A percentile compares a stretch with the other conserved stretches of the same genome.
Evolutionary conservation across 2,113 vertebrate genomes (phyloP).

Genomic region (Gasterosteus nipponicus): DNA sequence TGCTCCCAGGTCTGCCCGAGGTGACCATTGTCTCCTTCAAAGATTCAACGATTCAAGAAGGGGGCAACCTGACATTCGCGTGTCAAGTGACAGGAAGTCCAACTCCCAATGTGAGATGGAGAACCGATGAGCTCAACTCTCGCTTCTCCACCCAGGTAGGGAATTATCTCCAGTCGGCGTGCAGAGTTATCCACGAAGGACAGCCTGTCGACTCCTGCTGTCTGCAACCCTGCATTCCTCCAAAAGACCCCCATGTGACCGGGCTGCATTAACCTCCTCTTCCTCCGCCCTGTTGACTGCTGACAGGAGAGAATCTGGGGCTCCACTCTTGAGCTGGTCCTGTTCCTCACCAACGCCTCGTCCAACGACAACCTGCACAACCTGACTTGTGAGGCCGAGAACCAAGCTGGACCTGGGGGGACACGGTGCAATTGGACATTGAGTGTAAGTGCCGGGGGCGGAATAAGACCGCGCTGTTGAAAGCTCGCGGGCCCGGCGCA

Average conservation of each 20-base stretch:
- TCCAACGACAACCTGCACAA: constrained; percentile 82
- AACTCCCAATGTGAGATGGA: constrained; percentile 74
- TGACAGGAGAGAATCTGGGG: constrained; percentile 67
- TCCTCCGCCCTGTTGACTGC: neutral
- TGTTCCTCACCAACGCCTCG: constrained; percentile 76
- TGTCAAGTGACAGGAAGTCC: constrained; percentile 81
- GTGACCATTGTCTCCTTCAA: constrained; percentile 66
- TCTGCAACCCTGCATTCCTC: neutral
- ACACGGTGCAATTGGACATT: constrained; percentile 81
- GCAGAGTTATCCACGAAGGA: neutral
- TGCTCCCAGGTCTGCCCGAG: constrained; percentile 75
- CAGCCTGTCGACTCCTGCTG: neutral
- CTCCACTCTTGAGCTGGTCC: constrained; percentile 69
- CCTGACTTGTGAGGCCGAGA: constrained; percentile 83
- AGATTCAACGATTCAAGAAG: constrained; percentile 67
- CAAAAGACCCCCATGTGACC: constrained; percentile 16
- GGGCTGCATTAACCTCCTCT: constrained; percentile 15
- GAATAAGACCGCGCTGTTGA: constrained; percentile 48
- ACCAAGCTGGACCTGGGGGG: constrained; percentile 81
- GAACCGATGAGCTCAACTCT: constrained; percentile 71
- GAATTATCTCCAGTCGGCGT: neutral
- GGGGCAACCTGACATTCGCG: constrained; percentile 80
- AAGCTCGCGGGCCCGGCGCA: constrained; percentile 48
- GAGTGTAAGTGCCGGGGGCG: constrained; percentile 79
- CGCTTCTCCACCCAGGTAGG: constrained; percentile 68